Conservation (phyloP, 2,888 invertebrate species). For the Pocota personata region DNA sequence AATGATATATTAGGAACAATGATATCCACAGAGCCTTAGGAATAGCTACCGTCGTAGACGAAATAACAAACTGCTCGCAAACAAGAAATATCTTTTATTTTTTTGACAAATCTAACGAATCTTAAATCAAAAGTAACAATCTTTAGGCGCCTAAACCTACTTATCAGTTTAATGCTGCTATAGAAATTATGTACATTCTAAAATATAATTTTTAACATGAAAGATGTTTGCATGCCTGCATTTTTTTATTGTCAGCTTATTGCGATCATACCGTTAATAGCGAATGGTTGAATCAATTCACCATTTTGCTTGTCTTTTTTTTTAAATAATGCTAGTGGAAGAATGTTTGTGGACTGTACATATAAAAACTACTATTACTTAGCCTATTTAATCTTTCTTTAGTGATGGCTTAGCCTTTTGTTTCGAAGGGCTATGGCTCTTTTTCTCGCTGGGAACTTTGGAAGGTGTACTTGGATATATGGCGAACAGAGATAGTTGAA, state of each 20-base stretch:
- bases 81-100: too few relatives aligned
- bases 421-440: neutral
- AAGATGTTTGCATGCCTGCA: neutral
- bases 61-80: too few relatives aligned
- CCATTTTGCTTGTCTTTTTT: neutral
- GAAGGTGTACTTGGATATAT: constrained; percentile 86
- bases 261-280: constrained; percentile 3
- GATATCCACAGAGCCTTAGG: too few relatives aligned
- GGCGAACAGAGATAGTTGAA: constrained; percentile 88
- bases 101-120: neutral
- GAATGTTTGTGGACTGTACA: neutral
- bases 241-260: constrained; percentile 2
- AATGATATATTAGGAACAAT: too few relatives aligned
- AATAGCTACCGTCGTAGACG: too few relatives aligned
- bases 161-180: neutral
- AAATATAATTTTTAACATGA: neutral
- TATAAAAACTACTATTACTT: neutral
- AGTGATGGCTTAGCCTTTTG: neutral
- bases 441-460: constrained; percentile 8
- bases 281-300: neutral
- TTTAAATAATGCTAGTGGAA: neutral
- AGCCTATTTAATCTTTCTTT: neutral
- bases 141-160: neutral
- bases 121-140: neutral
- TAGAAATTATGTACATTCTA: neutral